Percentiles rank a stretch among this genome's conserved stretches.
Evolutionary conservation across 2,888 invertebrate genomes (phyloP).

Genomic region (Latrodectus elegans): DNA sequence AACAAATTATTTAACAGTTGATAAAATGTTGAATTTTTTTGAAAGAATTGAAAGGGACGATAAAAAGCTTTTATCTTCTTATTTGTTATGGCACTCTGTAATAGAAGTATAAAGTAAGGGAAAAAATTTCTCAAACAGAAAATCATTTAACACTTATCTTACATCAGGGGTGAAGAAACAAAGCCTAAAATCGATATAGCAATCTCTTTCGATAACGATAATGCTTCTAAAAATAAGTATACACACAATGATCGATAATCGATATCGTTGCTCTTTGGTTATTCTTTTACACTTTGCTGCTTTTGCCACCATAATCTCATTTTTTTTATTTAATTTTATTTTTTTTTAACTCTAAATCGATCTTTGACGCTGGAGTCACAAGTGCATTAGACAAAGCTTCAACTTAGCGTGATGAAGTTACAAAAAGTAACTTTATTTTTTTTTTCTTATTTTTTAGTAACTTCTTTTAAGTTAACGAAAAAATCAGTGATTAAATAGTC

Average conservation of each 20-base stretch:
- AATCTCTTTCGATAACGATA: slow-evolving; percentile 46
- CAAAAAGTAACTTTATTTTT: too few species aligned
- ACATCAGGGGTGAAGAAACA: slow-evolving; percentile 24
- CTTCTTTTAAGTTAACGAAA: too few species aligned
- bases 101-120: too few species aligned
- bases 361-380: slow-evolving; percentile 40
- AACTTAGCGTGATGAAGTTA: neutral
- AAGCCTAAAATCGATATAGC: slow-evolving; percentile 31
- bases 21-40: too few species aligned
- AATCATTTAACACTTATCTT: neutral
- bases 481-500: too few species aligned
- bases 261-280: slow-evolving; percentile 29
- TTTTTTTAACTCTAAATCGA: slow-evolving; percentile 20
- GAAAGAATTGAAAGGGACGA: too few species aligned
- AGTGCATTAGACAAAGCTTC: slow-evolving; percentile 23
- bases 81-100: too few species aligned
- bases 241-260: slow-evolving; percentile 47
- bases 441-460: too few species aligned
- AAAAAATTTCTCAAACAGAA: neutral
- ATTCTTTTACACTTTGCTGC: neutral
- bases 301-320: neutral
- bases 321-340: slow-evolving; percentile 8
- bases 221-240: slow-evolving; percentile 39
- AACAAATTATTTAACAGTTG: too few species aligned
- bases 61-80: too few species aligned